Base-by-base conservation (phyloP, 2,888 invertebrate species). In the Sycophila texana region DNA sequence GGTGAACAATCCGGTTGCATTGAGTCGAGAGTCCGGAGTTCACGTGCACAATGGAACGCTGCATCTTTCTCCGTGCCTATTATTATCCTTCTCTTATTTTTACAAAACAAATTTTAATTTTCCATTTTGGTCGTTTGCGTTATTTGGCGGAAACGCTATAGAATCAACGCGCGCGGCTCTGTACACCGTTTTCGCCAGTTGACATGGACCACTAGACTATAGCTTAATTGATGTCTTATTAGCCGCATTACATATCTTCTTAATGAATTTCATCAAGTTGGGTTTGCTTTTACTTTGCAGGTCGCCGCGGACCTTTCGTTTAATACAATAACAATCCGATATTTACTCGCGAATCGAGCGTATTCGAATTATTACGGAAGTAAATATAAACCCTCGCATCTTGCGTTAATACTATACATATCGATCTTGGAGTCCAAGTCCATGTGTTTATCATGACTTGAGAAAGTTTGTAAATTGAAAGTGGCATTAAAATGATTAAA, bases 1-100 rank as follows among this genome's bases (percentile, higher is more conserved):
- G 58, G 51, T 53, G 49, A 74, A 70, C 18, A 53, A 74, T 57
- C 16, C 2, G 39, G 30, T 58, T 10, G 16, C 73, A 67, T 22
- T 60, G 72, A 71, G n/a, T 75, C 66, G 60, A 60, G 60, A 60
- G 66, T 79, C 53, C 60, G 66, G 57, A 58, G 73, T 63, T 63
- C 73, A 39, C 61, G 14, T 13, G 67, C 39, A 49, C 20, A n/a
- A 30, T 12, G 16, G 55, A 16, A 16, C 26, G 61, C 14, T 18
- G 16, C 22, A 16, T 39, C 0, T 63, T 39, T 14, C 63, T 73
- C 5, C 30, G 39, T 18, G n/a, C 20, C 22, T 71, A 16, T 5
- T 26, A 61, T 60, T 49, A 58, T 58, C 18, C 14, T 4, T 49
- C 47, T 30, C 58, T 30, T 14, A n/a, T 47, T 16, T 71, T 18